Evolutionary conservation across 92 coral and sea anemone genomes (phyloP), one percentile per base, ranked within the genome.

Genomic region (Zoanthus gigantus): DNA sequence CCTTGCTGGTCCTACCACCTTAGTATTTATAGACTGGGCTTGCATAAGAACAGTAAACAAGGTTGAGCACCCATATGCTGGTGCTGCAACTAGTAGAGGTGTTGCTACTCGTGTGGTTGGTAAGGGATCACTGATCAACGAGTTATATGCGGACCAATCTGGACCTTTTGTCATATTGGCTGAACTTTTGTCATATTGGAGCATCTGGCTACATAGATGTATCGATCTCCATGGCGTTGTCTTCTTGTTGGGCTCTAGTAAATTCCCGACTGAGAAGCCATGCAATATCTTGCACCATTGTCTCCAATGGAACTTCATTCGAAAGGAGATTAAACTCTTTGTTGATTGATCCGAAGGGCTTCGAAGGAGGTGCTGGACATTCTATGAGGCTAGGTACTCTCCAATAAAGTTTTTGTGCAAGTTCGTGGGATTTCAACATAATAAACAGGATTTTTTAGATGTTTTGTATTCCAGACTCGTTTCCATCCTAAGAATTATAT

Each of bases 101-200:
- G 89, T 37, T 3, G 85, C 79, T 6, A 87, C 90, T 74, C 89
- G 74, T 47, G 91, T 87, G 14, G 72, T 45, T 9, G 72, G 91
- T n/a, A 86, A 7, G 31, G 86, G 14, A 17, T 86, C 63, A 48
- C 7, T 76, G 28, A 87, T 37, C 7, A 88, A 69, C 18, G 92
- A 93, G 67, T 93, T 93, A 74, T 93, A 93, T 29, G 83, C 91
- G 29, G 92, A 86, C 91, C 91, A 92, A 32, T 89, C 88, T 1
- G 91, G 93, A 53, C 88, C 37, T 30, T 37, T 69, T 9, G 74
- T 69, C 37, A 69, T 23, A 69, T 53, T 82, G 28, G 78, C 42
- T 37, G 42, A 37, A 23, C 23, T 23, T 32, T 67, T 7, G 72
- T 67, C 32, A 67, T 23, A 71, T 58, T 82, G 28, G 78, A 77